Evolutionary conservation across 2,888 invertebrate species (phyloP).

Genomic region (Cryptus armator): DNA sequence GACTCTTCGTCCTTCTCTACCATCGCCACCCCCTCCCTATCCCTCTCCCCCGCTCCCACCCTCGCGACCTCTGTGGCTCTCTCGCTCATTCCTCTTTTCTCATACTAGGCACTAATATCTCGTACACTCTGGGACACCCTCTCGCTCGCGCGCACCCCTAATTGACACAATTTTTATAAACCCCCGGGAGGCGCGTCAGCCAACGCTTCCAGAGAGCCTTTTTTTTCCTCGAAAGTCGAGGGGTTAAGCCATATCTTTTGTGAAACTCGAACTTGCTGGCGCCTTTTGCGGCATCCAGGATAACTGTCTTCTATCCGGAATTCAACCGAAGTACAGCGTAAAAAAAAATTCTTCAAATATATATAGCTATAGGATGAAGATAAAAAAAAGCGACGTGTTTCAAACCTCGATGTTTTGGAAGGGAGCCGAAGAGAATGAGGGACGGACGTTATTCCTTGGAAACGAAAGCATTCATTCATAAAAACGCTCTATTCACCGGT

Average conservation of each 20-base stretch:
- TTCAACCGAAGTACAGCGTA: neutral
- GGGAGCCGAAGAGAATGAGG: constrained; percentile 1
- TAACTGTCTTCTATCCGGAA: neutral
- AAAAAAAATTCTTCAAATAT: neutral
- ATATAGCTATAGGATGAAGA: neutral
- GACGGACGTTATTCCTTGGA: constrained; percentile 31
- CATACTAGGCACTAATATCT: constrained; percentile 58
- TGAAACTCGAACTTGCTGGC: constrained; percentile 64
- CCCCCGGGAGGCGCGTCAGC: constrained; percentile 68
- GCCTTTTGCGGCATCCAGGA: constrained; percentile 58
- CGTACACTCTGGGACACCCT: constrained; percentile 17
- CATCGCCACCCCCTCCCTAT: constrained; percentile 12
- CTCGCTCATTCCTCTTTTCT: constrained; percentile 28
- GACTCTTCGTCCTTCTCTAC: constrained; percentile 34
- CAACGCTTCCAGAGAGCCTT: constrained; percentile 33
- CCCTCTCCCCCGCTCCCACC: constrained; percentile 21
- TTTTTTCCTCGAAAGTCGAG: constrained; percentile 69
- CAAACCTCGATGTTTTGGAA: neutral
- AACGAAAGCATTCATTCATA: constrained; percentile 76
- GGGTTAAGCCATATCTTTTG: constrained; percentile 78
- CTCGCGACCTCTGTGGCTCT: neutral
- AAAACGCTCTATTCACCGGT: constrained; percentile 76
- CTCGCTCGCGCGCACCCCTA: constrained; percentile 70
- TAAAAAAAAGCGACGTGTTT: neutral
- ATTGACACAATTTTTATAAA: constrained; percentile 83